Conservation (phyloP, 2,797 vertebrate genomes). For the Melanitta fusca region DNA sequence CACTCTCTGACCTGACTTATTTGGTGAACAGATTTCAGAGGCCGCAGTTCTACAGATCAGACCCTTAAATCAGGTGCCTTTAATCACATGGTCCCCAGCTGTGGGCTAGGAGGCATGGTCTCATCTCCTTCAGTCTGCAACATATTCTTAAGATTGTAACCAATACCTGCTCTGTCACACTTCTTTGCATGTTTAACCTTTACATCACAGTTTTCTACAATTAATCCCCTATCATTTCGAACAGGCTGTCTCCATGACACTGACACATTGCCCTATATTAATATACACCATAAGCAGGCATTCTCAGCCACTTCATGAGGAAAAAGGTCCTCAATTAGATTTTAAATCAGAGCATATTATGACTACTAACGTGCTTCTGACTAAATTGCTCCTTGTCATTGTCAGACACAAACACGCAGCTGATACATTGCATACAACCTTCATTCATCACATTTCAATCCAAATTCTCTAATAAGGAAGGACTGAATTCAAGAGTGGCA, state of each 20-base stretch:
- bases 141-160: not conserved
- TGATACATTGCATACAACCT: not conserved
- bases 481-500: not conserved
- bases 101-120: not conserved
- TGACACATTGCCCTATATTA: not conserved
- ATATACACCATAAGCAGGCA: not conserved
- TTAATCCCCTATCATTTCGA: not conserved
- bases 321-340: not conserved
- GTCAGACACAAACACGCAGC: not conserved
- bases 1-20: not conserved
- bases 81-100: not conserved
- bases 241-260: not conserved
- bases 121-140: not conserved
- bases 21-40: not conserved
- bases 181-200: not conserved
- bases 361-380: not conserved
- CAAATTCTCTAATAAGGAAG: not conserved
- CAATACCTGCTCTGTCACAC: not conserved
- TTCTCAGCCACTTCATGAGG: not conserved
- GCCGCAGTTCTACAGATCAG: not conserved
- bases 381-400: not conserved
- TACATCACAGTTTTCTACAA: not conserved
- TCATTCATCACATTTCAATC: conserved; percentile 19
- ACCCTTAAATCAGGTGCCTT: not conserved
- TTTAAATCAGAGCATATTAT: not conserved